Conservation (phyloP, 2,888 invertebrate genomes). For the Campopleginae sp. region DNA sequence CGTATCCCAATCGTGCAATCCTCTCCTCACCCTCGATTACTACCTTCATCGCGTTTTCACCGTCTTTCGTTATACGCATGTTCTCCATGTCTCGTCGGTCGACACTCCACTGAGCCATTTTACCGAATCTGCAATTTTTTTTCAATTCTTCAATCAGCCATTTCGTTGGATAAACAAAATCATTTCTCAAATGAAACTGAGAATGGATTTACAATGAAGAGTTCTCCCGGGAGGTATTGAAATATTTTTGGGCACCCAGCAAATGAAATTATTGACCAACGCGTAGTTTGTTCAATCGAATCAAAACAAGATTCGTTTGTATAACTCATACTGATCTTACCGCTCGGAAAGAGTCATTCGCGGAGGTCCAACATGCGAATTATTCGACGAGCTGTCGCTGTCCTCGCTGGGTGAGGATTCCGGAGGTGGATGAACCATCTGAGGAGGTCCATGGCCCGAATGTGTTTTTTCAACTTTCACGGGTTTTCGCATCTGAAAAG, state of each 20-base stretch:
- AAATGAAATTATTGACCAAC: background rate
- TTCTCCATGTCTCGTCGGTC: slow-evolving; percentile 94
- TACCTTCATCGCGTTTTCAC: slow-evolving; percentile 89
- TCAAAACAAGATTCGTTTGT: background rate
- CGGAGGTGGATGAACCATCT: slow-evolving; percentile 81
- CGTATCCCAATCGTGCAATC: slow-evolving; percentile 85
- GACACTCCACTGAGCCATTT: slow-evolving; percentile 96
- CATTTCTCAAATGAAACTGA: background rate
- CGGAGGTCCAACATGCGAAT: slow-evolving; percentile 86
- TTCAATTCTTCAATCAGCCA: background rate
- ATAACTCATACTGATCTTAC: slow-evolving; percentile 68
- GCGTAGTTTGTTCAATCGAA: background rate
- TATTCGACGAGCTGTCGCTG: slow-evolving; percentile 86
- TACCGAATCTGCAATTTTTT: slow-evolving; percentile 88
- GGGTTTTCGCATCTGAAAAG: slow-evolving; percentile 80
- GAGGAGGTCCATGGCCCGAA: slow-evolving; percentile 75
- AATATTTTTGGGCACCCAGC: background rate
- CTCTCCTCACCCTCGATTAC: slow-evolving; percentile 88
- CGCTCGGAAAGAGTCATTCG: slow-evolving; percentile 92
- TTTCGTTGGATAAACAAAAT: background rate
- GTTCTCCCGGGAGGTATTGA: background rate
- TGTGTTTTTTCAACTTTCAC: slow-evolving; percentile 82
- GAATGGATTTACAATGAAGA: background rate
- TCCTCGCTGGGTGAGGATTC: slow-evolving; percentile 88
- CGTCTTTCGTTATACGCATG: slow-evolving; percentile 93